Percentiles rank a stretch among this genome's conserved stretches.
phyloP scores from a whole-genome alignment of 2,888 invertebrate genomes.

The Dicranocentrus wangi region DNA sequence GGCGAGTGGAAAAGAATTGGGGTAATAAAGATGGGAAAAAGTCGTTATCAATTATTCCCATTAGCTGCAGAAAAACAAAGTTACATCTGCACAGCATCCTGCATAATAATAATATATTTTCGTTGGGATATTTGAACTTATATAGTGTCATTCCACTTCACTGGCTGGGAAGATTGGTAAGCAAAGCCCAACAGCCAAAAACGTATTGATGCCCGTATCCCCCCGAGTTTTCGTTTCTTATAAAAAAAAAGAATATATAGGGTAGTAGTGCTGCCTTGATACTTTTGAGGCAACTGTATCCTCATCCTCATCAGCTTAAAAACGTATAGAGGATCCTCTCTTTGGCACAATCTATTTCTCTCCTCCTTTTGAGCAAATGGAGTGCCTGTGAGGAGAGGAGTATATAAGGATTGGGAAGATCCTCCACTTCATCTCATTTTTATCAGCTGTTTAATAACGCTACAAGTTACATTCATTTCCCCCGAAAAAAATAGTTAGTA shows the following conservation, averaged over 20 bases:
- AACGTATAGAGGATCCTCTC: neutral
- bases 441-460: slow-evolving; percentile 31
- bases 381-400: neutral
- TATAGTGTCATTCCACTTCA: no score
- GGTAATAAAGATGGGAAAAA: neutral
- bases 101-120: neutral
- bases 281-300: neutral
- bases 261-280: no score
- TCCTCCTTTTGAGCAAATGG: neutral
- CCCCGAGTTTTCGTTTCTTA: neutral
- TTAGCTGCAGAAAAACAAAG: slow-evolving; percentile 2
- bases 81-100: neutral
- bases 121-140: no score
- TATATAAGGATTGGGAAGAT: neutral
- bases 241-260: neutral
- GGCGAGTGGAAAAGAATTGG: neutral
- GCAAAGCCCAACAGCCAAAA: no score
- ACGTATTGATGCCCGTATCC: no score
- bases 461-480: slow-evolving; percentile 32
- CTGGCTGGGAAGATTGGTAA: no score
- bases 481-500: neutral
- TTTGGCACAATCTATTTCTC: neutral
- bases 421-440: slow-evolving; percentile 25
- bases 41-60: slow-evolving; percentile 7
- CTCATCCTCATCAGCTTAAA: neutral